phyloP scores from a whole-genome alignment of 2,888 invertebrate genomes.

The Clostera curtula region DNA sequence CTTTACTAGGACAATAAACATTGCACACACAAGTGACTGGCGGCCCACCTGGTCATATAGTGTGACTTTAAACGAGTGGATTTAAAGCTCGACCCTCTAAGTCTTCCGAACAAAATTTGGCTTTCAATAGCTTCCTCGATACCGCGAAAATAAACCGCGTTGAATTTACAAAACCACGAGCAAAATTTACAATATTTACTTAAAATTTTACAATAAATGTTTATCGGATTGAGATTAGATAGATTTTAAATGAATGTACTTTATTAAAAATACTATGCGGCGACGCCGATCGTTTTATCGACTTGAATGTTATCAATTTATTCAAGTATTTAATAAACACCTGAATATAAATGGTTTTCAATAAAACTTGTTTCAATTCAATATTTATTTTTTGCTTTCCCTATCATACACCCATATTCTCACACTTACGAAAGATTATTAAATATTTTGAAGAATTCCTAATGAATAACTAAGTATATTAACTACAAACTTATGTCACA shows the following conservation, averaged over 20 bases:
- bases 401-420: too few species aligned
- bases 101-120: conserved; percentile 60
- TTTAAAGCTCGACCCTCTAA: conserved; percentile 27
- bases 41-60: conserved; percentile 14
- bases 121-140: conserved; percentile 36
- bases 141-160: conserved; percentile 22
- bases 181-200: conserved; percentile 30
- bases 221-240: conserved; percentile 33
- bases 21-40: conserved; percentile 44
- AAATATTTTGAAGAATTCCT: too few species aligned
- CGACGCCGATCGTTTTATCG: conserved; percentile 40
- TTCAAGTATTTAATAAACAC: conserved; percentile 58
- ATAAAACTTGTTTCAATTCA: conserved; percentile 42
- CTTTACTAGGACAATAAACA: conserved; percentile 69
- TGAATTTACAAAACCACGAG: conserved; percentile 24
- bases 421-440: too few species aligned
- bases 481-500: too few species aligned
- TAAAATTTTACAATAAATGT: conserved; percentile 26
- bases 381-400: conserved; percentile 7
- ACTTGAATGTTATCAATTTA: conserved; percentile 66
- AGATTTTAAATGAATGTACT: conserved; percentile 42
- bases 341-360: conserved; percentile 68
- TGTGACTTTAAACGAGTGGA: conserved; percentile 28
- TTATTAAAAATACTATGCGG: conserved; percentile 35
- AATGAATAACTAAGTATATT: too few species aligned